These are phyloP conservation scores for Oncorhynchus tshawytscha DNA, from an alignment of 2,113 vertebrate species.

Conservation along the genomic window DNA sequence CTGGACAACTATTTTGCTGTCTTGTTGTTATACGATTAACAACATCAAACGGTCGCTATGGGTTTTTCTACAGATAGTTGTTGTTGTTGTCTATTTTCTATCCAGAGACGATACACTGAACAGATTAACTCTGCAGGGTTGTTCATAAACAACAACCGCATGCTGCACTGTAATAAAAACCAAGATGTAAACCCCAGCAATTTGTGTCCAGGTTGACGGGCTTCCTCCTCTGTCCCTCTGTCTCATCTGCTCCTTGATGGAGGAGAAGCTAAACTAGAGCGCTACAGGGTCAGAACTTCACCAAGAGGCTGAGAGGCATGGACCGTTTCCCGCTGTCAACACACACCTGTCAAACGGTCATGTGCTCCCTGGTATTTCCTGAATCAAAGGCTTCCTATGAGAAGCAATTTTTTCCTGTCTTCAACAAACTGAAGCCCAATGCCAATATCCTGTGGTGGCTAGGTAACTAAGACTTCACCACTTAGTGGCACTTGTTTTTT, in stretches of 20 bases:
- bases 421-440: no score
- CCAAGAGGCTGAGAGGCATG: not conserved
- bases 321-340: not conserved
- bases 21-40: constrained; percentile 50
- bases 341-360: not conserved
- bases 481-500: not conserved
- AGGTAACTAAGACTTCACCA: not conserved
- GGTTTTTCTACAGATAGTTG: constrained; percentile 28
- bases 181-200: constrained; percentile 42
- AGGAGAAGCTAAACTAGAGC: not conserved
- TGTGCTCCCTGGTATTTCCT: not conserved
- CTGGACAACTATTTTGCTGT: constrained; percentile 25
- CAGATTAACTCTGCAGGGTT: constrained; percentile 52
- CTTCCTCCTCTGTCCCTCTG: not conserved
- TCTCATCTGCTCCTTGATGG: not conserved
- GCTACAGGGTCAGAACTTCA: not conserved
- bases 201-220: constrained; percentile 19
- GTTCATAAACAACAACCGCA: constrained; percentile 62
- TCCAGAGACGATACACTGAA: constrained; percentile 44
- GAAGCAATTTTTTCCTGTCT: not conserved
- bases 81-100: constrained; percentile 44
- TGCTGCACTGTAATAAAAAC: constrained; percentile 60
- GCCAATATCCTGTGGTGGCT: not conserved
- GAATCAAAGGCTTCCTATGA: not conserved
- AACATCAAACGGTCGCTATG: constrained; percentile 54